phyloP scores from a whole-genome alignment of 2,113 vertebrate species.

The Irena cyanogastra region DNA sequence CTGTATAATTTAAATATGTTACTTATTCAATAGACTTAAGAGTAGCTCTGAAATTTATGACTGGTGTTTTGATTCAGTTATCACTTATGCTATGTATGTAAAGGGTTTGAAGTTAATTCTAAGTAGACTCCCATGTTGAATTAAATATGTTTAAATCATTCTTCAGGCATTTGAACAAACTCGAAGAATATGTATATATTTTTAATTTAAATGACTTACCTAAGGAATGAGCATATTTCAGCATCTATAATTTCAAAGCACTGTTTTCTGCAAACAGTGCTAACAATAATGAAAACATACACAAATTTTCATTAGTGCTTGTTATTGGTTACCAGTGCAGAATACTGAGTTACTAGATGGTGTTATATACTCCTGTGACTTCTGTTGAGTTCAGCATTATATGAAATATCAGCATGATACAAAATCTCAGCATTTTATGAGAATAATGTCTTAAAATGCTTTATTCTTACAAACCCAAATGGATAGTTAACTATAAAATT shows the following conservation, averaged over 20 bases:
- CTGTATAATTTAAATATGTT: neutral
- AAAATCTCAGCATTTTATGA: neutral
- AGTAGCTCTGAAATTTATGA: neutral
- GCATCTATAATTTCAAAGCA: neutral
- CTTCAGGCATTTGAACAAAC: neutral
- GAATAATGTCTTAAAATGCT: neutral
- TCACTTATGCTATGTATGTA: accelerated
- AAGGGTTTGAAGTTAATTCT: neutral
- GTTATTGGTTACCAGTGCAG: neutral
- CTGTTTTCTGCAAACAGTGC: neutral
- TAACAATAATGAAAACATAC: neutral
- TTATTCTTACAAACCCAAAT: neutral
- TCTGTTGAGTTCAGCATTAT: neutral
- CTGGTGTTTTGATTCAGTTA: neutral
- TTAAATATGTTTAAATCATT: neutral
- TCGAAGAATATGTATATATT: neutral
- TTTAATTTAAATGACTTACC: neutral
- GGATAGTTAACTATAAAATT: neutral
- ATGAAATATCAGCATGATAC: neutral
- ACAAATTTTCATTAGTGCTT: neutral
- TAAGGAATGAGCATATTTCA: neutral
- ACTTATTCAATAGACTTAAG: neutral
- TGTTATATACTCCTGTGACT: neutral
- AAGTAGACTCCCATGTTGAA: neutral
- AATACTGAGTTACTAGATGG: neutral